phyloP scores from a whole-genome alignment of 2,113 vertebrate genomes.

The Typhlomys cinereus region DNA sequence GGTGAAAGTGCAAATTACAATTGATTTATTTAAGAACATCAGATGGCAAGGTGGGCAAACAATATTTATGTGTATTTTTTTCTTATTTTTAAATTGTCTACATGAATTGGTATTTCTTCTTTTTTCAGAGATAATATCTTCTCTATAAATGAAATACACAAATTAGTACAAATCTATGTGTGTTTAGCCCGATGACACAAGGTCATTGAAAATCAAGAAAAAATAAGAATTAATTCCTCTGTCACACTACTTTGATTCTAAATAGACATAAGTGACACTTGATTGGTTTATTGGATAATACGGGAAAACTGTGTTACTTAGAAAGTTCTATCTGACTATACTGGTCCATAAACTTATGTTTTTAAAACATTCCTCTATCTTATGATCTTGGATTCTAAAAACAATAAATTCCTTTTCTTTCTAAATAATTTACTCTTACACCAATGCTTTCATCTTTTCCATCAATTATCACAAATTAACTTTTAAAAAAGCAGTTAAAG shows the following conservation, averaged over 20 bases:
- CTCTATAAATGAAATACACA: background rate
- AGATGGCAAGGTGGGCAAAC: background rate
- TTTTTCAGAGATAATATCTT: background rate
- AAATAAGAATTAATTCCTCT: background rate
- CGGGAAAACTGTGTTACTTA: background rate
- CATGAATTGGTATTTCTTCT: background rate
- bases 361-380: background rate
- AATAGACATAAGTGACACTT: background rate
- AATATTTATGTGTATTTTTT: background rate
- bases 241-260: background rate
- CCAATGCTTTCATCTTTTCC: background rate
- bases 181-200: background rate
- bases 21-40: background rate
- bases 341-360: background rate
- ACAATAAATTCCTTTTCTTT: background rate
- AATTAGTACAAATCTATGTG: background rate
- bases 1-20: background rate
- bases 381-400: background rate
- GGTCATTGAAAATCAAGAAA: background rate
- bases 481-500: background rate
- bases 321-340: background rate
- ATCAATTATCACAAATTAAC: background rate
- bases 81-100: background rate
- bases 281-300: background rate
- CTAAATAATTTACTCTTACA: constrained; percentile 3